Percentiles rank a stretch among this genome's conserved stretches.
Conservation (phyloP, 2,113 vertebrate genomes). For the Terrapene triunguis region DNA sequence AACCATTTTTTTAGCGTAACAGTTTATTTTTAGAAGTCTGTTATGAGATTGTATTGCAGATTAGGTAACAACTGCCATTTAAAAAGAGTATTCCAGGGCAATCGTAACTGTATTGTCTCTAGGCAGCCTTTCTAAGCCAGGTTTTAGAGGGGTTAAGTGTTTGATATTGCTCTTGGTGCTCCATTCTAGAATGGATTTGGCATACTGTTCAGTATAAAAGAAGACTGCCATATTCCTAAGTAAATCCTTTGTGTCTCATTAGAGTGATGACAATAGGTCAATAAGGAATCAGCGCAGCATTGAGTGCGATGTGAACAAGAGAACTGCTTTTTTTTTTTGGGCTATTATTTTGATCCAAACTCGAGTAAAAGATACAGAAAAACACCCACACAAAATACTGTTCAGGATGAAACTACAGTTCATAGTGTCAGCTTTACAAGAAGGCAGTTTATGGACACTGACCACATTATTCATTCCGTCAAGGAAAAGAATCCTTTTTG, state of each 20-base stretch:
- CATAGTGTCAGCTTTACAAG: not conserved
- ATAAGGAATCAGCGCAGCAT: not conserved
- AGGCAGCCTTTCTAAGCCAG: not conserved
- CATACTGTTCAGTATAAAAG: not conserved
- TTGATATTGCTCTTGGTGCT: not conserved
- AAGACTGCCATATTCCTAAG: not conserved
- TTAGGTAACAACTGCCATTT: not conserved
- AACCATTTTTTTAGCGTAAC: not conserved
- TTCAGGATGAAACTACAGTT: not conserved
- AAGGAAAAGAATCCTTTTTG: conserved; percentile 82
- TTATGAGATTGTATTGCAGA: not conserved
- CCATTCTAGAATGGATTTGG: not conserved
- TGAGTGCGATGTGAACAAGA: not conserved
- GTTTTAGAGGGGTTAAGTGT: not conserved
- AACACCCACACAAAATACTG: not conserved
- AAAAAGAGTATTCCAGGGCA: not conserved
- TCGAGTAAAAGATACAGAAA: not conserved
- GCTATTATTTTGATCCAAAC: not conserved
- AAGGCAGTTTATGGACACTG: not conserved
- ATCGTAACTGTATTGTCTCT: not conserved
- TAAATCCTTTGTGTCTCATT: not conserved
- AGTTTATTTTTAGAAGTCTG: not conserved
- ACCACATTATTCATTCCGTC: not conserved
- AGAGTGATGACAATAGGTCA: not conserved
- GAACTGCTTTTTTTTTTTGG: accelerated